These are phyloP conservation scores for Zaprionus gabonicus DNA, from an alignment of 1,140 invertebrate genomes.

Conservation along the genomic window DNA sequence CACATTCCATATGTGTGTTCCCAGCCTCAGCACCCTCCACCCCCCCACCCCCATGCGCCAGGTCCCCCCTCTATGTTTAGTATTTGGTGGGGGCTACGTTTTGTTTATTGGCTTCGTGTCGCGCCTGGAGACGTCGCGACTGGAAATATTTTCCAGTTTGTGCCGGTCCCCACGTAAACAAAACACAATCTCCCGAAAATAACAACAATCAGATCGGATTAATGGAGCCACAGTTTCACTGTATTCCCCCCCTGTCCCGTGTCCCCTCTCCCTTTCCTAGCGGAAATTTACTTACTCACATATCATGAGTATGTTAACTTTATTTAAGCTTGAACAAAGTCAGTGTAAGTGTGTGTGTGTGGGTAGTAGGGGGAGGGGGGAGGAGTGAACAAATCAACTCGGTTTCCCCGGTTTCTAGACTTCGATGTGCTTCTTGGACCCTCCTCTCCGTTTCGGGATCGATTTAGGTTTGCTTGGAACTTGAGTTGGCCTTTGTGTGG, in stretches of 20 bases:
- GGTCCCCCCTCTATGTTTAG: not conserved
- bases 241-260: not conserved
- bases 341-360: not conserved
- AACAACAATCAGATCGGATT: slow-evolving; percentile 39
- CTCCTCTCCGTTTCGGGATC: not conserved
- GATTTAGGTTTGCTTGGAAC: not conserved
- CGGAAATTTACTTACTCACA: slow-evolving; percentile 36
- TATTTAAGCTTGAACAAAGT: slow-evolving; percentile 1
- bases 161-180: slow-evolving; percentile 10
- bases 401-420: not conserved
- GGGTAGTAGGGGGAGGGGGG: not conserved
- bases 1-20: slow-evolving; percentile 1
- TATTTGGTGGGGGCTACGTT: not conserved
- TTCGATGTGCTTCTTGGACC: not conserved
- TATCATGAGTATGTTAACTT: not conserved
- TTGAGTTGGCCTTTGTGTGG: not conserved
- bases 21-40: not conserved
- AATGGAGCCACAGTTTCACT: slow-evolving; percentile 27
- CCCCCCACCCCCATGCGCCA: not conserved
- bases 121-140: slow-evolving; percentile 25
- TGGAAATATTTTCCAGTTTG: slow-evolving; percentile 17
- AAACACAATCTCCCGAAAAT: slow-evolving; percentile 5
- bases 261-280: not conserved
- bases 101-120: slow-evolving; percentile 19
- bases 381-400: not conserved